phyloP scores from a whole-genome alignment of 1,140 invertebrate species.

The silkworm (Bombyx mori) region DNA sequence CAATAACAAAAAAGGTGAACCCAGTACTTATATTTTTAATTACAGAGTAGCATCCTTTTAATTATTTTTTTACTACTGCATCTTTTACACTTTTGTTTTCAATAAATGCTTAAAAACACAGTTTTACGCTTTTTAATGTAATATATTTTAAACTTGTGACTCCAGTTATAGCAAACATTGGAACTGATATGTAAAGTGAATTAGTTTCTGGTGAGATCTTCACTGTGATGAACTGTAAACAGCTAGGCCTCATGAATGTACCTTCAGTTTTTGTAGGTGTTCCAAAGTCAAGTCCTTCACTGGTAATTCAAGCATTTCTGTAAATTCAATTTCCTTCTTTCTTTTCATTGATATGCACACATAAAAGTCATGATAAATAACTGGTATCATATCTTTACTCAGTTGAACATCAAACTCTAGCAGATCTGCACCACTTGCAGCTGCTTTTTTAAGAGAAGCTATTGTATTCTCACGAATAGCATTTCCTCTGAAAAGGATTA shows the following conservation, averaged over 20 bases:
- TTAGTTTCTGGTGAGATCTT: no score
- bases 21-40: no score
- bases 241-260: constrained; percentile 23
- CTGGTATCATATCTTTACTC: constrained; percentile 93
- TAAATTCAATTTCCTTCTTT: constrained; percentile 81
- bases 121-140: no score
- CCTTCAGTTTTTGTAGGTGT: constrained; percentile 90
- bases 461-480: constrained; percentile 94
- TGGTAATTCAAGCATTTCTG: constrained; percentile 88
- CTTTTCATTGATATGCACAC: constrained; percentile 92
- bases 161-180: no score
- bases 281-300: constrained; percentile 92
- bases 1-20: no score
- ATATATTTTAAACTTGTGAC: no score
- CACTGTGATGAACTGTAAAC: no score
- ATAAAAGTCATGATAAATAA: constrained; percentile 97
- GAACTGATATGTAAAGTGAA: no score
- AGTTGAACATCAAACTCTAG: constrained; percentile 98
- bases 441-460: constrained; percentile 92
- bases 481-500: constrained; percentile 62
- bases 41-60: no score
- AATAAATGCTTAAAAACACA: no score
- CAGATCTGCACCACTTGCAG: constrained; percentile 91
- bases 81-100: no score
- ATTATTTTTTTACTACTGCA: no score